Evolutionary conservation across 2,888 invertebrate species (phyloP), one percentile per base, ranked within the genome.

Genomic region (Arctia plantaginis): DNA sequence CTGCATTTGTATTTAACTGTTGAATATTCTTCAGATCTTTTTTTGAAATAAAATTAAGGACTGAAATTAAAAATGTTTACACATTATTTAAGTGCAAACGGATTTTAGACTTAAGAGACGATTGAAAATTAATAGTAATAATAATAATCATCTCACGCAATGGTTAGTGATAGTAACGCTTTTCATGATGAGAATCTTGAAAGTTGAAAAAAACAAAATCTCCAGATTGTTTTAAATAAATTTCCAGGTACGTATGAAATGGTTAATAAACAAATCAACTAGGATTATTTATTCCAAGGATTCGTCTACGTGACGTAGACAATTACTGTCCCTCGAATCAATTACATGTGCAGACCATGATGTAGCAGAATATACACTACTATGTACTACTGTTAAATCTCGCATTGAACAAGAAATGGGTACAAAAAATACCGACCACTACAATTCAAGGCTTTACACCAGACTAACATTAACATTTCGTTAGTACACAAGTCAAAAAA

Each of bases 1-100:
- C 62, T 35, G 64, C 70, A 27, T 44, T 70, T 44, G 44, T 71
- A 64, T 33, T 23, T 23, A 47, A 47, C 27, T 23, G 33, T 71
- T 72, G 59, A 62, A 27, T 59, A 66, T n/a, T 30, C 59, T 39
- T n/a, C 35, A 55, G 33, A 59, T 13, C 44, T 51, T 69, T 27
- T 23, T 64, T 33, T 13, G n/a, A 66, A 41, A 62, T 66, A 66
- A 51, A 79, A 47, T 80, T 76, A 71, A 82, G 69, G 70, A 72
- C 44, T 20, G 59, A 55, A 59, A 13, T 59, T 59, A 59, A 59
- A 15, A 27, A 59, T 15, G 6, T 59, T 27, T 59, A 4, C 59
- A 59, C 6, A 27, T 59, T 59, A 27, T 59, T 27, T 13, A 4
- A 59, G 27, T 51, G 27, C 1, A 23, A n/a, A 2, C 3, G 15